Conservation (phyloP, 1,140 invertebrate species). For the Aricia agestis region DNA sequence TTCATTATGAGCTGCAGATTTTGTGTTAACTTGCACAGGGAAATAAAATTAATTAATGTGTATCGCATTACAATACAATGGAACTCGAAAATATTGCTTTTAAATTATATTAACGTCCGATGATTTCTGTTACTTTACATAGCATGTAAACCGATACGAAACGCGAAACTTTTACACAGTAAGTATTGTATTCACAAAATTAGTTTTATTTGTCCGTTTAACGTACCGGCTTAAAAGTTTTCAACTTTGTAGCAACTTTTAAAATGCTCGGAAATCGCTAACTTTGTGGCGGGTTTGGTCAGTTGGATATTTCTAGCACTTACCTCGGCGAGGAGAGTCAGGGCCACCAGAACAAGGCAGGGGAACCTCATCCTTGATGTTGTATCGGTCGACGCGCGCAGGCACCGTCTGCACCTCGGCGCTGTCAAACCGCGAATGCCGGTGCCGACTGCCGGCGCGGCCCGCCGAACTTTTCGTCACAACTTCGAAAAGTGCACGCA, state of each 20-base stretch:
- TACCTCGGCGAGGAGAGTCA: constrained; percentile 44
- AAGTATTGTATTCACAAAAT: no score
- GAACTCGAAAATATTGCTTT: not conserved
- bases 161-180: no score
- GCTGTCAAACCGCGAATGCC: constrained; percentile 63
- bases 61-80: not conserved
- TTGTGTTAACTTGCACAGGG: not conserved
- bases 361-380: constrained; percentile 53
- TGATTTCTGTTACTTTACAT: not conserved
- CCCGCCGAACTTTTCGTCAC: constrained; percentile 43
- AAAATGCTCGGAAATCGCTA: not conserved
- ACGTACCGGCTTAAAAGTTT: not conserved
- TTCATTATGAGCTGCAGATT: not conserved
- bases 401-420: constrained; percentile 55
- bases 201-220: no score
- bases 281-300: no score
- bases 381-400: constrained; percentile 44
- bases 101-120: not conserved
- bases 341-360: constrained; percentile 46
- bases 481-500: constrained; percentile 45
- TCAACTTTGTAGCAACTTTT: not conserved
- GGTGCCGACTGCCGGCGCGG: constrained; percentile 26
- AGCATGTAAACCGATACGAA: not conserved
- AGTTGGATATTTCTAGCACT: constrained; percentile 29
- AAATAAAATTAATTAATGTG: not conserved